Evolutionary conservation across 2,888 invertebrate genomes (phyloP), one percentile per base, ranked within the genome.

Genomic region (Maniola hyperantus): DNA sequence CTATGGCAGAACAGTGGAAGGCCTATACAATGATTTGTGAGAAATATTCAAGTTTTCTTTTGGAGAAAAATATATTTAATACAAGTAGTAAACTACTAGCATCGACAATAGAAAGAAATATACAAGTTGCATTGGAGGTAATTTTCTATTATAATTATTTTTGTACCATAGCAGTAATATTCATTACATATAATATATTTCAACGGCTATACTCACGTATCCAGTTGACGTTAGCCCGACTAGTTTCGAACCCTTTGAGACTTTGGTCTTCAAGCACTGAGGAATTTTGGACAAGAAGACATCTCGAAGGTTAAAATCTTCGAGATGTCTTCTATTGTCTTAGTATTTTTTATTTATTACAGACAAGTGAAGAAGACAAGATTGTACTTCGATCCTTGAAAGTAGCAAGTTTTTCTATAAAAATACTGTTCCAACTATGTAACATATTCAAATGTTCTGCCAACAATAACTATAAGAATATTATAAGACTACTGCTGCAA

Each of bases 1-100:
- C 93, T 0, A 89, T 93, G 89, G 92, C 91, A 0, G 93, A 93
- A 60, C 93, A 93, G 72, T 94, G 93, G 93, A 94, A 93, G 73
- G 89, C 87, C 0, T 93, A 85, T 72, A 85, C 84, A 6, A 72
- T 79, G 36, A 79, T 94, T 33, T 89, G 89, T 77, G 89, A 93
- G 53, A 93, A 92, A 77, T 87, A 93, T 80, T 82, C 84, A 0
- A 73, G 65, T 6, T 73, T 75, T 64, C 74, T 93, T 20, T 74
- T 74, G 51, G 83, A 90, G 54, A 82, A 79, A 70, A 72, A 74
- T 15, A 74, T 89, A 26, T 86, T 83, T 68, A 77, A 78, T 39
- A 78, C 84, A 26, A 83, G 85, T 60, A 75, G 79, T 6, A 76
- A 78, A 60, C 70, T 84, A 46, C 80, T 93, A 15, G 82, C 81